Evolutionary conservation across 2,797 vertebrate species (phyloP).

Genomic region (Poeciliopsis presidionis): DNA sequence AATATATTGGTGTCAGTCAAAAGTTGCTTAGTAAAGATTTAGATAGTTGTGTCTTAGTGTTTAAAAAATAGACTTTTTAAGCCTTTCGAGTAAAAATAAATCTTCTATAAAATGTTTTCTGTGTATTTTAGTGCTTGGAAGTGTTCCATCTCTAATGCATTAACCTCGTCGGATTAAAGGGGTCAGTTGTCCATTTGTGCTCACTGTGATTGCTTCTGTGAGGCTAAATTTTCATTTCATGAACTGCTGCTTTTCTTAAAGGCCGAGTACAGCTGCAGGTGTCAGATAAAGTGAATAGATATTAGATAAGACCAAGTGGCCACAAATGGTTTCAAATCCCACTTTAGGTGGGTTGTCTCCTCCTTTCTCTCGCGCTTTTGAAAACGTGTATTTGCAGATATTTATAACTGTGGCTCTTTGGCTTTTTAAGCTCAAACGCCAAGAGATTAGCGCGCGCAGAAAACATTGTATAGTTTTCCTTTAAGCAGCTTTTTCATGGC

Average conservation of each 20-base stretch:
- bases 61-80: constrained; percentile 5
- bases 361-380: constrained; percentile 3
- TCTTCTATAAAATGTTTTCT: constrained; percentile 31
- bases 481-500: constrained; percentile 35
- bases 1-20: not conserved
- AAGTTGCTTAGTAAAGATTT: not conserved
- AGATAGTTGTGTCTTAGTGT: constrained; percentile 1
- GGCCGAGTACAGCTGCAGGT: constrained; percentile 39
- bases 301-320: constrained; percentile 27
- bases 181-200: constrained; percentile 56
- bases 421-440: constrained; percentile 32
- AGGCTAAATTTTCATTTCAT: constrained; percentile 17
- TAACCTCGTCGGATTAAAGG: constrained; percentile 64
- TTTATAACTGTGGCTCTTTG: constrained; percentile 20
- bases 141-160: constrained; percentile 60
- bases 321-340: constrained; percentile 19
- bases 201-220: constrained; percentile 49
- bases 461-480: constrained; percentile 41
- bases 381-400: constrained; percentile 36
- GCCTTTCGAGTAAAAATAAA: constrained; percentile 37
- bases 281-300: constrained; percentile 52
- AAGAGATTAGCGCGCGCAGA: constrained; percentile 34
- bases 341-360: constrained; percentile 7
- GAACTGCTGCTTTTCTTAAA: constrained; percentile 52
- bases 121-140: constrained; percentile 35